Conservation (phyloP, 2,797 vertebrate species). For the Muscicapa striata region DNA sequence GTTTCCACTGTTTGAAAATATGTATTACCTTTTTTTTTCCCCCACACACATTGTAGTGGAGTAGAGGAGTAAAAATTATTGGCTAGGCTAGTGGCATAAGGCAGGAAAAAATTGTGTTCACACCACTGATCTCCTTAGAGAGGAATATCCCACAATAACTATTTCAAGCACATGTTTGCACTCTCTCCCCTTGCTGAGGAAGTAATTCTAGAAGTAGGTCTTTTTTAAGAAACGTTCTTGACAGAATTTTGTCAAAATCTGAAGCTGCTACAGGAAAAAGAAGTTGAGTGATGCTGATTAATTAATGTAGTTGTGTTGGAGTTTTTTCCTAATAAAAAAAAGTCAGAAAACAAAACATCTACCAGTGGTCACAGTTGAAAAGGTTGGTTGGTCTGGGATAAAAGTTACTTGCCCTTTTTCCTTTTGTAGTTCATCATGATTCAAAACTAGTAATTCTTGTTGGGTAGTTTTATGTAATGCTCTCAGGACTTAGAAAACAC, state of each 20-base stretch:
- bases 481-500: not conserved
- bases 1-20: not conserved
- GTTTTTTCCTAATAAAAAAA: not conserved
- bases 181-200: not conserved
- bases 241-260: not conserved
- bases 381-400: not conserved
- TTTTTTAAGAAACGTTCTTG: not conserved
- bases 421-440: not conserved
- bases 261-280: not conserved
- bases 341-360: not conserved
- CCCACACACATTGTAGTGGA: not conserved
- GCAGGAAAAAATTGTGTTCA: not conserved
- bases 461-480: not conserved
- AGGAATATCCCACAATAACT: not conserved
- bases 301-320: not conserved
- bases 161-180: not conserved
- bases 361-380: not conserved
- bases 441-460: not conserved
- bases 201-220: not conserved
- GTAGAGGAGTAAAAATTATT: not conserved
- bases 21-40: not conserved
- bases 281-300: not conserved
- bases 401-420: not conserved
- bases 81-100: not conserved
- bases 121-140: not conserved